Conservation (phyloP, 2,888 invertebrate species). For the Drosophila kokeensis region DNA sequence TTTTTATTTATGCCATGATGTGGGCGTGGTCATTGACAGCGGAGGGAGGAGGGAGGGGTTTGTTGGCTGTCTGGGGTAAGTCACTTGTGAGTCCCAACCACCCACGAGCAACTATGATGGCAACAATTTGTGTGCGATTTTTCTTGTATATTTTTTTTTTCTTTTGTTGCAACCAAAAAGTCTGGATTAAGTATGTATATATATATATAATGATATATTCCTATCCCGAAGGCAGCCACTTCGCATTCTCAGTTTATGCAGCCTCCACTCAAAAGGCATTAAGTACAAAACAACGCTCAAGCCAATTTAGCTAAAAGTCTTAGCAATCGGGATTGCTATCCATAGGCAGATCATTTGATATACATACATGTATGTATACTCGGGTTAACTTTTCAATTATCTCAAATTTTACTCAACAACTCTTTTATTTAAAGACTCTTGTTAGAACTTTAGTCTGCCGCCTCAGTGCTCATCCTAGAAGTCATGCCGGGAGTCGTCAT, state of each 20-base stretch:
- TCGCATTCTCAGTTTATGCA: background rate
- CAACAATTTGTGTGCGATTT: conserved; percentile 55
- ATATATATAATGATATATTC: conserved; percentile 9
- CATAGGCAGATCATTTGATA: background rate
- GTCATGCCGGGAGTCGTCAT: too few relatives aligned
- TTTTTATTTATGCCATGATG: conserved; percentile 69
- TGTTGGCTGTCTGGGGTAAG: conserved; percentile 22
- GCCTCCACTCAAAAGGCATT: background rate
- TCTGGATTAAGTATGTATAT: conserved; percentile 10
- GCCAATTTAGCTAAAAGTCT: background rate
- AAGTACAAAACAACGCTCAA: background rate
- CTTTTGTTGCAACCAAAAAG: conserved; percentile 3
- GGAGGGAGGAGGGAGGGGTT: background rate
- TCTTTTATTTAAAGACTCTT: too few relatives aligned
- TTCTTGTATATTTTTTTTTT: background rate
- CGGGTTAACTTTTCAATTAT: background rate
- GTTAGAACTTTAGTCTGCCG: too few relatives aligned
- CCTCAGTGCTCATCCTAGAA: too few relatives aligned
- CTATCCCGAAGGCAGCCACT: background rate
- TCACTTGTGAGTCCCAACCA: conserved; percentile 67
- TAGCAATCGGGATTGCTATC: background rate
- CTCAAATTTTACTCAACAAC: background rate
- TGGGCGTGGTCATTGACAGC: conserved; percentile 16
- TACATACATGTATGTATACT: background rate
- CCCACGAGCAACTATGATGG: conserved; percentile 43